Percentiles rank a stretch among this genome's conserved stretches.
Conservation (phyloP, 2,113 vertebrate species). For the Pelusios castaneus region DNA sequence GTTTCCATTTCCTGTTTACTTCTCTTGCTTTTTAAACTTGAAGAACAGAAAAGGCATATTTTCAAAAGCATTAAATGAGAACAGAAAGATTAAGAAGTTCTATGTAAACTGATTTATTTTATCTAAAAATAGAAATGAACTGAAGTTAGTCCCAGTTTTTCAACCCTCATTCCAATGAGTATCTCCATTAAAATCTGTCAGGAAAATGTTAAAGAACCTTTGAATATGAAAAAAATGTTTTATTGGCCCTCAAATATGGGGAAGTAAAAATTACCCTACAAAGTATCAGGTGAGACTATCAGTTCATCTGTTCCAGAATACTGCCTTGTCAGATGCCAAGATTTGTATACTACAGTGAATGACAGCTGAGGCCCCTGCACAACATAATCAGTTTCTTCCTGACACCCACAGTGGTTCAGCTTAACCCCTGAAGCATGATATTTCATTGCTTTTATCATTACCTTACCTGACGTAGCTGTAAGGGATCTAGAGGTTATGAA, state of each 20-base stretch:
- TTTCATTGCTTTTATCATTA: not conserved
- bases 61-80: not conserved
- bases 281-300: not conserved
- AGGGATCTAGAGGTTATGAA: fast-evolving
- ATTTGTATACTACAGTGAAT: not conserved
- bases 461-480: not conserved
- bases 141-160: not conserved
- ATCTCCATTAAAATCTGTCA: not conserved
- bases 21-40: not conserved
- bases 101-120: constrained; percentile 16
- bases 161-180: not conserved
- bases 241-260: not conserved
- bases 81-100: not conserved
- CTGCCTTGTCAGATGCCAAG: fast-evolving
- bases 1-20: not conserved
- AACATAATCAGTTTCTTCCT: not conserved
- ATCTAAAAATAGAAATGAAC: not conserved
- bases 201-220: constrained; percentile 14
- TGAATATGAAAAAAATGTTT: not conserved
- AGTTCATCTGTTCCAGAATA: not conserved
- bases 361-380: not conserved
- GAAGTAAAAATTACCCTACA: not conserved
- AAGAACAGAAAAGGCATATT: not conserved
- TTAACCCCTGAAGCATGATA: not conserved
- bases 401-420: not conserved